These are phyloP conservation scores for Kradibia gibbosae DNA, from an alignment of 1,140 invertebrate species.

Conservation along the genomic window DNA sequence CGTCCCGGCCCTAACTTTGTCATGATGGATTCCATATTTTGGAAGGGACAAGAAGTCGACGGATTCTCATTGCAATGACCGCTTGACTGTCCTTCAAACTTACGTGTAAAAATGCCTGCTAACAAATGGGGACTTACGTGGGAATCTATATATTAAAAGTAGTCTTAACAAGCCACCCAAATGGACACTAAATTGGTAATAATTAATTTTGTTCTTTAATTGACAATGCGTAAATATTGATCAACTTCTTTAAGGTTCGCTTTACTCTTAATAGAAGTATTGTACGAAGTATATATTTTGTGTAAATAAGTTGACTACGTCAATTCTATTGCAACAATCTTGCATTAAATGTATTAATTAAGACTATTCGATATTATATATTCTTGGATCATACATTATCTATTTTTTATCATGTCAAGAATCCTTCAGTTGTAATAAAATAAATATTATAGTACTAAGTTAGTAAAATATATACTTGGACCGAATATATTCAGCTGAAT, in stretches of 20 bases:
- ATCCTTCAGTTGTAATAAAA: constrained; percentile 16
- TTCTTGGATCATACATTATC: constrained; percentile 7
- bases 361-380: background rate
- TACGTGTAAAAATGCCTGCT: no score
- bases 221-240: background rate
- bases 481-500: background rate
- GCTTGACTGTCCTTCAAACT: no score
- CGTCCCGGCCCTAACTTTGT: background rate
- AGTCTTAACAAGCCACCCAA: no score
- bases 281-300: no score
- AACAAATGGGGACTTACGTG: no score
- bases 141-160: no score
- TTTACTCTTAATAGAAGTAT: no score
- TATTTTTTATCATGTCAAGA: background rate
- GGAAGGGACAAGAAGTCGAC: background rate
- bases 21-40: background rate
- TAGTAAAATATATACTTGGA: constrained; percentile 5
- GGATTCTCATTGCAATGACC: no score
- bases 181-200: no score
- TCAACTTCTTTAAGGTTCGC: background rate
- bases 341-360: background rate
- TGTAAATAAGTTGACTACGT: background rate
- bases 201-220: no score
- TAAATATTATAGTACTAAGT: background rate
- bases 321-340: background rate